Base-by-base conservation (phyloP, 23 tunicate species). In the Diplosoma virens region DNA sequence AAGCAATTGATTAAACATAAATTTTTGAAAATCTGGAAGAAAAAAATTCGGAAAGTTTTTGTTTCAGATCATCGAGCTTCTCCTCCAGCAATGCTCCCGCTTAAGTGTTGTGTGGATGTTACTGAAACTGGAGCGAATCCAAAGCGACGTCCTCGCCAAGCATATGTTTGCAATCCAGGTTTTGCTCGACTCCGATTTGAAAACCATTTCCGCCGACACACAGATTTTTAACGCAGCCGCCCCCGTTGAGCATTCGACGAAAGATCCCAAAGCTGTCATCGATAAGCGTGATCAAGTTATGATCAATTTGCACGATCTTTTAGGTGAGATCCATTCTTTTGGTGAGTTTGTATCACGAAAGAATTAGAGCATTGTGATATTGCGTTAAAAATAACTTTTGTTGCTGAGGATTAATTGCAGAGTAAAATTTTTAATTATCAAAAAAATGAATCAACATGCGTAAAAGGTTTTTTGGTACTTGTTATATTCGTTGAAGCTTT, bases 221-320 rank as follows among this genome's bases (percentile, higher is more conserved):
- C 61, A 45, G 28, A 27, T 46, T 27, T 24, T 30, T 0, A 25
- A 30, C 3, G 24, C 55, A 33, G 35, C 31, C 11, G 3, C 25
- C 11, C 28, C 32, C 41, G 3, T 20, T 11, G 59, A 63, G 30
- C 23, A 26, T 37, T 37, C 73, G 25, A 59, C n/a, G 1, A 78
- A 78, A 47, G 83, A 78, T 46, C 83, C 73, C 0, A 78, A 78
- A 47, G 83, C 83, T 7, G 83, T 78, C 2, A 63, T 78, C 20
- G 83, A 65, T 63, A 78, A 47, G 16, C 65, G 83, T 7, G 83
- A 78, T 46, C 23, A 36, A 3, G 67, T 30, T 0, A 78, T 78
- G 83, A 22, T 47, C 2, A 26, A 61, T 41, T 28, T 78, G 45
- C 73, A 78, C 61, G 30, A 78, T 1, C 33, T 50, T n/a, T 47